Conservation (phyloP, 2,888 invertebrate species). For the Lochmaea capreae region DNA sequence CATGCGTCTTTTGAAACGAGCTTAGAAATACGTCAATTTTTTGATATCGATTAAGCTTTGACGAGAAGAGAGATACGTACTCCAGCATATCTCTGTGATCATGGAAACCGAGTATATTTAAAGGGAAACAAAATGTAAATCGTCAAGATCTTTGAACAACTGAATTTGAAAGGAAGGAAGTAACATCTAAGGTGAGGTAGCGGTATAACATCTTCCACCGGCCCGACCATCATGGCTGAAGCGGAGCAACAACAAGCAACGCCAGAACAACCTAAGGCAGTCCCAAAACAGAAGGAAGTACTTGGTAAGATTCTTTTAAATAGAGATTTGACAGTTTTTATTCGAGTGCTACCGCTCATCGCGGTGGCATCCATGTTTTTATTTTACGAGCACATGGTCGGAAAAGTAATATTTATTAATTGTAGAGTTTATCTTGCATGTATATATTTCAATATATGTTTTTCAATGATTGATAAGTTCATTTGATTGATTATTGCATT, state of each 20-base stretch:
- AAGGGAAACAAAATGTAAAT: constrained; percentile 57
- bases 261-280: constrained; percentile 69
- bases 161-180: constrained; percentile 72
- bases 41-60: background rate
- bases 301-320: constrained; percentile 75
- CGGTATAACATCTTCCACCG: constrained; percentile 82
- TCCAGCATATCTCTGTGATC: constrained; percentile 44
- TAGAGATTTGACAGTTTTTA: constrained; percentile 31
- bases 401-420: constrained; percentile 24
- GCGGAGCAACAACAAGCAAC: constrained; percentile 78
- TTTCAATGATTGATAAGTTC: background rate
- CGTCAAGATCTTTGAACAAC: constrained; percentile 65
- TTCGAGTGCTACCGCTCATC: constrained; percentile 49
- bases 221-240: constrained; percentile 87
- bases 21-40: constrained; percentile 8
- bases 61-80: constrained; percentile 17
- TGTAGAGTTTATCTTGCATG: constrained; percentile 3
- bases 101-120: constrained; percentile 55
- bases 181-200: constrained; percentile 80
- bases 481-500: constrained; percentile 3
- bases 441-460: background rate
- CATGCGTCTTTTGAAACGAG: constrained; percentile 8
- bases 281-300: constrained; percentile 85
- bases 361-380: constrained; percentile 62
- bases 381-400: constrained; percentile 58